These are phyloP conservation scores for Cryptocephalus primarius DNA, from an alignment of 2,888 invertebrate species.

Conservation along the genomic window DNA sequence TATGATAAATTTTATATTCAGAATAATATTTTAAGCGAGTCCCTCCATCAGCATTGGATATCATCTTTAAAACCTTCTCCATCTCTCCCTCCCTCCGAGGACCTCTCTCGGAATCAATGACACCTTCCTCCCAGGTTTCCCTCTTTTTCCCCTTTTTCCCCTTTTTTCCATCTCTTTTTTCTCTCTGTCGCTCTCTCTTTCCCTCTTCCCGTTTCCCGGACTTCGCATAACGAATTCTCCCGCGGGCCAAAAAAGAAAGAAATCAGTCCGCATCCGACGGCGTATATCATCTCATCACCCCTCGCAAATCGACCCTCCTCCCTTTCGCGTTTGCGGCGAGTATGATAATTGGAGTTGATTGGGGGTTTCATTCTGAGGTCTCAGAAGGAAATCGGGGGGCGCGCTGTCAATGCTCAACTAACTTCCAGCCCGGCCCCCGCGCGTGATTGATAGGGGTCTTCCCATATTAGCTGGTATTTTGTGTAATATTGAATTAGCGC, in stretches of 20 bases:
- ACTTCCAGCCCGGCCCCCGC: conserved; percentile 21
- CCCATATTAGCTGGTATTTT: conserved; percentile 11
- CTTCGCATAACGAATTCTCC: neutral
- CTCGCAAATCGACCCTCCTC: conserved; percentile 12
- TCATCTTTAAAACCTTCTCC: too few relatives aligned
- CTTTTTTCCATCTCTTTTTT: too few relatives aligned
- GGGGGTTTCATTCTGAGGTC: conserved; percentile 31
- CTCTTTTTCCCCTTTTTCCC: too few relatives aligned
- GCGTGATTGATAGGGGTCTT: conserved; percentile 26
- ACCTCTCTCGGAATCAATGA: too few relatives aligned
- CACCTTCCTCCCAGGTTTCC: too few relatives aligned
- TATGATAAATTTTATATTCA: too few relatives aligned
- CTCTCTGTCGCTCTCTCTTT: too few relatives aligned
- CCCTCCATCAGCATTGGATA: too few relatives aligned
- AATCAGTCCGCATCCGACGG: conserved; percentile 6
- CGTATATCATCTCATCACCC: conserved; percentile 11
- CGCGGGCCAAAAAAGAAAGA: conserved; percentile 6
- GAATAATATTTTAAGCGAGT: too few relatives aligned
- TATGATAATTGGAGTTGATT: conserved; percentile 37
- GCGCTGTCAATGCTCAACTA: conserved; percentile 20
- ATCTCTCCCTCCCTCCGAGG: too few relatives aligned
- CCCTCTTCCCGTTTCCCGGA: too few relatives aligned
- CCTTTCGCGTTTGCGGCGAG: conserved; percentile 23
- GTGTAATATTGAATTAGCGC: neutral
- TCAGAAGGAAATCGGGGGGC: conserved; percentile 20